Evolutionary conservation across 2,113 vertebrate genomes (phyloP).

Genomic region (Oncorhynchus mykiss): DNA sequence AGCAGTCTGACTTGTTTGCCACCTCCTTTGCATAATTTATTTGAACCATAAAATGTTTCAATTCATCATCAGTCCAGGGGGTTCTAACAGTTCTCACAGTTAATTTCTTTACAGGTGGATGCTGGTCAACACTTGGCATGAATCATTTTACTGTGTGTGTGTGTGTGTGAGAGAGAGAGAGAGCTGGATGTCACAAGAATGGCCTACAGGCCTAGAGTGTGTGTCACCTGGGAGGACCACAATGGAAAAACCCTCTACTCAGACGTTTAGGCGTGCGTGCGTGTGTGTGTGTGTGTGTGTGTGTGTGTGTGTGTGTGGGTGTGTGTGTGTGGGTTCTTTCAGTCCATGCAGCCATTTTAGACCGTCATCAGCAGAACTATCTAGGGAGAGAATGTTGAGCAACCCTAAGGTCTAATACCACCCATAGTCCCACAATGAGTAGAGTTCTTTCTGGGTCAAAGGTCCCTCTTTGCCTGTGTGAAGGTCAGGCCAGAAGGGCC

Average conservation of each 20-base stretch:
- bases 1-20: too few species aligned
- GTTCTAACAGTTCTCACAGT: too few species aligned
- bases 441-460: slow-evolving; percentile 22
- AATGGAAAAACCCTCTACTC: slow-evolving; percentile 59
- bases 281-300: neutral
- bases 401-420: slow-evolving; percentile 31
- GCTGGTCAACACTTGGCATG: too few species aligned
- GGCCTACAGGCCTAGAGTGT: slow-evolving; percentile 58
- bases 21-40: too few species aligned
- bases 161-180: too few species aligned
- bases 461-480: slow-evolving; percentile 4
- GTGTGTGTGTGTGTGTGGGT: too few species aligned
- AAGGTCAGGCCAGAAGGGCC: slow-evolving; percentile 15
- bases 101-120: too few species aligned
- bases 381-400: slow-evolving; percentile 25
- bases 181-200: slow-evolving; percentile 74
- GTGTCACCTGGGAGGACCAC: slow-evolving; percentile 67
- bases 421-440: neutral
- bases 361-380: slow-evolving; percentile 10
- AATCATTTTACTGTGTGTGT: too few species aligned
- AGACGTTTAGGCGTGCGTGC: slow-evolving; percentile 56
- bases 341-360: neutral
- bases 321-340: neutral
- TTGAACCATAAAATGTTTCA: too few species aligned
- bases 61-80: too few species aligned